Percentiles rank a stretch among this genome's conserved stretches.
Evolutionary conservation across 2,888 invertebrate species (phyloP).

Genomic region (Stenotaenia linearis): DNA sequence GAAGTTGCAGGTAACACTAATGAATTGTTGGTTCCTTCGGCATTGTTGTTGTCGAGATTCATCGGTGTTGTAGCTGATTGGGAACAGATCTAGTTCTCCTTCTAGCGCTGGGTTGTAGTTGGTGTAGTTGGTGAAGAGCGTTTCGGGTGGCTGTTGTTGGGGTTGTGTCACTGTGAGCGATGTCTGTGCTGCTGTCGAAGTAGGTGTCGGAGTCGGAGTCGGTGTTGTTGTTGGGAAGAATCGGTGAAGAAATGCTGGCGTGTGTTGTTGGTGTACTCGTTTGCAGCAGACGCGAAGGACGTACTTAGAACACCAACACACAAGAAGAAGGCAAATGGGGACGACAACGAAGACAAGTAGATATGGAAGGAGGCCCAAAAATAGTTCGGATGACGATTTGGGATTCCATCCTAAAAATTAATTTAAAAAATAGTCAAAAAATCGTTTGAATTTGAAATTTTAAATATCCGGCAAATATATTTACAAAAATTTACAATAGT

Average conservation of each 20-base stretch:
- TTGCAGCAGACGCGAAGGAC: background rate
- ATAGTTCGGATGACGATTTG: constrained; percentile 1
- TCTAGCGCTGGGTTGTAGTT: constrained; percentile 8
- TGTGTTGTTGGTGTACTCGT: background rate
- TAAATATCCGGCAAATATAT: no score
- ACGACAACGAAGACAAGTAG: constrained; percentile 8
- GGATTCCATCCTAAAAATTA: constrained; percentile 28
- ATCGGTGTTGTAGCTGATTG: background rate
- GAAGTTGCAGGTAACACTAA: background rate
- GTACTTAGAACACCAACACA: constrained; percentile 21
- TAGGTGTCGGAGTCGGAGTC: background rate
- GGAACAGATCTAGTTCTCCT: constrained; percentile 9
- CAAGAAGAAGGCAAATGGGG: constrained; percentile 14
- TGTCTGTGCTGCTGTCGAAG: background rate
- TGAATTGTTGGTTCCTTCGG: background rate
- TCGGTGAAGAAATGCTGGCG: background rate
- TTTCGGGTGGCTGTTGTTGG: background rate
- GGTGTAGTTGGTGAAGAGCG: constrained; percentile 27
- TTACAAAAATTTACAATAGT: no score
- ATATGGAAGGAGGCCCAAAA: constrained; percentile 18
- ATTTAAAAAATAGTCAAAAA: no score
- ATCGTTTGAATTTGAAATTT: no score
- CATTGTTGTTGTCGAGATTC: background rate
- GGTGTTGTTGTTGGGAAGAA: background rate
- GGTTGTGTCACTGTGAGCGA: background rate